Evolutionary conservation across 1,140 invertebrate species (phyloP).

Genomic region (Drosophila pandora): DNA sequence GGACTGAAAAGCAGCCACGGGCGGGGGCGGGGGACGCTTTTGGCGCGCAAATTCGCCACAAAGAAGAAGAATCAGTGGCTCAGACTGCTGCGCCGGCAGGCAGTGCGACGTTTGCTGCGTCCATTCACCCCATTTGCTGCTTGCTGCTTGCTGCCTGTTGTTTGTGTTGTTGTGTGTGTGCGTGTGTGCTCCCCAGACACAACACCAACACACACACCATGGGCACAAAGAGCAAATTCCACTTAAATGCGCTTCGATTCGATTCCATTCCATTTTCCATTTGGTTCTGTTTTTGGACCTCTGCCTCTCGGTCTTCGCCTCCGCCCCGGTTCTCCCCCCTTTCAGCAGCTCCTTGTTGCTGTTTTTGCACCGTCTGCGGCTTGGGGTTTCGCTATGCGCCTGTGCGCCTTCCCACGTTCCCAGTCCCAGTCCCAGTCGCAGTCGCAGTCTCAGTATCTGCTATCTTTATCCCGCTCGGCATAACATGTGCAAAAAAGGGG

Average conservation of each 20-base stretch:
- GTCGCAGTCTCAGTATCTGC: constrained; percentile 16
- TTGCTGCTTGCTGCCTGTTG: background rate
- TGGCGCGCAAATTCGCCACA: constrained; percentile 66
- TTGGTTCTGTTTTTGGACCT: constrained; percentile 65
- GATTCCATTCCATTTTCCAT: constrained; percentile 76
- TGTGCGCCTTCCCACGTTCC: constrained; percentile 55
- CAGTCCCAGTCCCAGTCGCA: constrained; percentile 25
- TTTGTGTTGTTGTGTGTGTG: background rate
- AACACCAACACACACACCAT: constrained; percentile 35
- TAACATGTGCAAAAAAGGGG: constrained; percentile 42
- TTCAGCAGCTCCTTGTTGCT: constrained; percentile 15
- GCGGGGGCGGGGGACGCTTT: constrained; percentile 50
- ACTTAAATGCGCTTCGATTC: constrained; percentile 69
- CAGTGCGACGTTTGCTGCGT: constrained; percentile 60
- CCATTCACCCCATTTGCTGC: constrained; percentile 64
- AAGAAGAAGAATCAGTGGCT: constrained; percentile 26
- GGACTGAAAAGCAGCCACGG: background rate
- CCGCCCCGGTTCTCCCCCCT: background rate
- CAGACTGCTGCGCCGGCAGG: constrained; percentile 35
- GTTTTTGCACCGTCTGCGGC: constrained; percentile 42
- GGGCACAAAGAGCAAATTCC: constrained; percentile 40
- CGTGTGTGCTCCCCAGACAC: constrained; percentile 27
- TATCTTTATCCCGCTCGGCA: constrained; percentile 19
- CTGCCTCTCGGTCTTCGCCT: constrained; percentile 26
- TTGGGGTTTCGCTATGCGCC: constrained; percentile 38